Conservation (phyloP, 2,113 vertebrate species). For the Callipepla californica region DNA sequence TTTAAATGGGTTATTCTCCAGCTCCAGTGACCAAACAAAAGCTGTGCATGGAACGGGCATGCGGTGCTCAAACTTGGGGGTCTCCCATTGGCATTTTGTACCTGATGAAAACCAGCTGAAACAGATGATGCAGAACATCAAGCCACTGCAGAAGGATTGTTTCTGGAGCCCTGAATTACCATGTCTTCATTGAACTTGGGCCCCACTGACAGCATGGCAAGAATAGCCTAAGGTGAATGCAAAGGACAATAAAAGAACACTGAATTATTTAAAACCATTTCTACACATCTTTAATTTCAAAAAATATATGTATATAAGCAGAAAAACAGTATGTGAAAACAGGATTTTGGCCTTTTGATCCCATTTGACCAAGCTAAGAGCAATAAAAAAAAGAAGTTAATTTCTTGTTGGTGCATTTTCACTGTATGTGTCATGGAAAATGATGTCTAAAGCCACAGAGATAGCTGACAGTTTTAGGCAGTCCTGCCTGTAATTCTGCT, state of each 20-base stretch:
- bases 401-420: background rate
- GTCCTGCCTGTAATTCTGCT: background rate
- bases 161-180: background rate
- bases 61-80: background rate
- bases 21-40: background rate
- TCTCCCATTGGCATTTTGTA: background rate
- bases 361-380: background rate
- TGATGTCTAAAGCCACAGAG: background rate
- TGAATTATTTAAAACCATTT: background rate
- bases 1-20: background rate
- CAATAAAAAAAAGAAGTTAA: background rate
- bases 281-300: background rate
- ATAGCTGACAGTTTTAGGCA: background rate
- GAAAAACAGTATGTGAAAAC: background rate
- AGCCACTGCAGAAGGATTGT: background rate
- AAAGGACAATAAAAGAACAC: background rate
- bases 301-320: background rate
- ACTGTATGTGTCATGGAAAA: background rate
- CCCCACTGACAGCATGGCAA: background rate
- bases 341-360: background rate
- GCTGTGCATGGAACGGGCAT: fast-evolving
- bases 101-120: background rate
- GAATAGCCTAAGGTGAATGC: background rate
- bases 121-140: background rate
- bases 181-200: background rate